phyloP scores from a whole-genome alignment of 1,140 invertebrate genomes.

The Gryon sp. region DNA sequence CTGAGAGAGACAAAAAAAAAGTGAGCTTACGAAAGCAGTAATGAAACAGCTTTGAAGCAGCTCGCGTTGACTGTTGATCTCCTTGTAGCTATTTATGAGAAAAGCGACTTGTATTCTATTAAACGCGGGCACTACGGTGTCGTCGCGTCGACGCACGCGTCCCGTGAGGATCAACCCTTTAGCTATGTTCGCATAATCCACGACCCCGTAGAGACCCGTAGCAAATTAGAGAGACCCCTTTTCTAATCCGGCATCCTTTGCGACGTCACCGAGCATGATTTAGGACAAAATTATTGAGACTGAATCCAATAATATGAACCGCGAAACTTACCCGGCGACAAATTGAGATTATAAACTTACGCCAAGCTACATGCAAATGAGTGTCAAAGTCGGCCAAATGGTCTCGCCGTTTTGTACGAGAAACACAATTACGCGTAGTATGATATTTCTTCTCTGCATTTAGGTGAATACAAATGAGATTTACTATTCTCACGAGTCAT shows the following conservation, averaged over 20 bases:
- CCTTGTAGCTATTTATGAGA: slow-evolving; percentile 63
- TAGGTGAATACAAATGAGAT: neutral
- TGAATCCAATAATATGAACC: slow-evolving; percentile 76
- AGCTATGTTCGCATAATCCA: slow-evolving; percentile 76
- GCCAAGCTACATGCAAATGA: slow-evolving; percentile 44
- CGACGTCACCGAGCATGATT: slow-evolving; percentile 71
- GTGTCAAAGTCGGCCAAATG: slow-evolving; percentile 19
- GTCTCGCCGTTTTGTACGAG: neutral
- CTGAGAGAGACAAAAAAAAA: slow-evolving; percentile 49
- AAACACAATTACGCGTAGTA: neutral
- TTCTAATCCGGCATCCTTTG: slow-evolving; percentile 64
- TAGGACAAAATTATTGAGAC: slow-evolving; percentile 77
- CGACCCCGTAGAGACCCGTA: slow-evolving; percentile 76
- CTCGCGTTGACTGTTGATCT: slow-evolving; percentile 47
- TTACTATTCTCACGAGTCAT: neutral
- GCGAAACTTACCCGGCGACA: slow-evolving; percentile 72
- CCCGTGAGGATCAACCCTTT: slow-evolving; percentile 79
- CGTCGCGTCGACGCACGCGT: slow-evolving; percentile 74
- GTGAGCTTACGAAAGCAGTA: slow-evolving; percentile 38
- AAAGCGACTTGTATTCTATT: slow-evolving; percentile 75
- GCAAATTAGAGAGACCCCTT: slow-evolving; percentile 76
- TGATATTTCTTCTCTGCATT: neutral
- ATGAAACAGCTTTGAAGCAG: slow-evolving; percentile 50
- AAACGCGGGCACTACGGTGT: slow-evolving; percentile 71
- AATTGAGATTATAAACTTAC: slow-evolving; percentile 74